Percentiles rank a stretch among this genome's conserved stretches.
phyloP scores from a whole-genome alignment of 2,113 vertebrate genomes.

The Semicossyphus pulcher region DNA sequence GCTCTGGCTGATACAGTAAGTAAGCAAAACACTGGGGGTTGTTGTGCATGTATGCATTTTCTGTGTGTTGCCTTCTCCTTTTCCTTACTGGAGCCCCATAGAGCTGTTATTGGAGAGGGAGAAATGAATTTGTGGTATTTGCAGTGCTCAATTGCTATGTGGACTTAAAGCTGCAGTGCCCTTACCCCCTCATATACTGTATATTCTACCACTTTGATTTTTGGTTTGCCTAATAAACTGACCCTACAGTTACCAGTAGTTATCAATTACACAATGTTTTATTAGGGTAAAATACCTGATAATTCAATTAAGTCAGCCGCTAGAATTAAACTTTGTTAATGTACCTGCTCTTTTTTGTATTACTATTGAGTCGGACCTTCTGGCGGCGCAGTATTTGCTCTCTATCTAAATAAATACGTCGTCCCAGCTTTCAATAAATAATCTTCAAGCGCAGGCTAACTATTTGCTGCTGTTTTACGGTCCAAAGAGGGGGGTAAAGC shows the following conservation, averaged over 20 bases:
- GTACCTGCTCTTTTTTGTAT: background rate
- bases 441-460: conserved; percentile 2
- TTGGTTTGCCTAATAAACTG: background rate
- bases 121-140: conserved; percentile 78
- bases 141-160: conserved; percentile 68
- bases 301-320: background rate
- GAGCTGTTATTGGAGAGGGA: conserved; percentile 71
- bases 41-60: conserved; percentile 53
- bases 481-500: conserved; percentile 1
- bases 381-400: background rate
- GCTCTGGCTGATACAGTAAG: conserved; percentile 43
- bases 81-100: conserved; percentile 38
- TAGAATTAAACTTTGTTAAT: conserved; percentile 59
- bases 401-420: background rate
- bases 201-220: conserved; percentile 30
- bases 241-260: background rate
- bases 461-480: conserved; percentile 39
- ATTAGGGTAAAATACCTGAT: background rate
- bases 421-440: background rate
- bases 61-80: conserved; percentile 44
- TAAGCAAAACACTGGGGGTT: conserved; percentile 51
- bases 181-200: conserved; percentile 41
- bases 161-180: conserved; percentile 79
- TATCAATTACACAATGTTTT: background rate
- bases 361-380: conserved; percentile 17